Base-by-base conservation (phyloP, 1,140 invertebrate species). In the Chionoecetes opilio region DNA sequence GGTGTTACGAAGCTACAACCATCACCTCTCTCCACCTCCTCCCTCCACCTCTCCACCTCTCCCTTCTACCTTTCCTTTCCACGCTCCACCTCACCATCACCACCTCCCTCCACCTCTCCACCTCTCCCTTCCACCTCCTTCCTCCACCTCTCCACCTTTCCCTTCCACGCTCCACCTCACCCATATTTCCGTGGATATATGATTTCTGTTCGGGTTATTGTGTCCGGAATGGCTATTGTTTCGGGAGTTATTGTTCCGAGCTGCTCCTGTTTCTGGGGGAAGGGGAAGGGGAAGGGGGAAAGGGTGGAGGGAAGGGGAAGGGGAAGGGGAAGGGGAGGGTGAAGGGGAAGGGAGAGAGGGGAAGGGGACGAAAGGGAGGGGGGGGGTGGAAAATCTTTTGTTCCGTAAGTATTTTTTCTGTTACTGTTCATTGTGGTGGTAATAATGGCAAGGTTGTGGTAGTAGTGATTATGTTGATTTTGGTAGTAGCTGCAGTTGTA, bases 181-280 rank as follows among this genome's bases (percentile, higher is more conserved):
- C n/a, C 26, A 41, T 89, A 89, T 89, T 89, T 35, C 88, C 35
- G 3, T 41, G 29, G 9, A 37, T 90, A 37, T 90, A 29, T 29
- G 41, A 53, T 41, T 90, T 41, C 26, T 53, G 89, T 87, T 2
- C 14, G 0, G 0, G 85, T 87, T 87, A 38, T 87, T 87, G 85
- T 34, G 32, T 14, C 26, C 37, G n/a, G 5, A 37, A 87, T 87
- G 32, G 9, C 34, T 91, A 32, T 91, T 91, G 90, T 63, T 75
- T n/a, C 75, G 41, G 46, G 26, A 31, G 89, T 91, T 90, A 41
- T 90, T 90, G 88, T 86, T 86, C 32, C 0, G 63, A 75, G 85
- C 35, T 86, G 85, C 35, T 34, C n/a, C n/a, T 41, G 86, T 37
- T 37, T 2, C 35, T 84, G 32, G n/a, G n/a, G 35, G 37, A 14